Conservation (phyloP, 1,140 invertebrate genomes). For the Drosophila mojavensis region DNA sequence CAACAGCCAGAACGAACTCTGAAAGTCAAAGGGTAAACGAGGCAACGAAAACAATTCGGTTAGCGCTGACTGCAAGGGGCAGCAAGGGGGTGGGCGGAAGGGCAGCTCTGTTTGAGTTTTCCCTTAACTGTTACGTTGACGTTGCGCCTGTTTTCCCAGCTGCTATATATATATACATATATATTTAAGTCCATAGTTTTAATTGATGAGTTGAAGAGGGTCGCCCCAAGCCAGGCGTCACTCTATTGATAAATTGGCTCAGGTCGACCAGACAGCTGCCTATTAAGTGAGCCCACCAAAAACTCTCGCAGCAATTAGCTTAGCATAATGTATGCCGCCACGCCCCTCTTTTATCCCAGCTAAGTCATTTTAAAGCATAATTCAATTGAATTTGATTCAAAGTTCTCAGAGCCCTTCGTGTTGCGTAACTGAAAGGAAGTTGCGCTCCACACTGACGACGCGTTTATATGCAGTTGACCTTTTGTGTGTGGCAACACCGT, state of each 20-base stretch:
- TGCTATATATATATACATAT: neutral
- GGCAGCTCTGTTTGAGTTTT: conserved; percentile 62
- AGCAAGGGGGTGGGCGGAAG: neutral
- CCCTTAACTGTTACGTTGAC: conserved; percentile 46
- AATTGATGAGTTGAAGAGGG: conserved; percentile 79
- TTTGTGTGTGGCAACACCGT: conserved; percentile 28
- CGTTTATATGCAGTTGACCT: conserved; percentile 68
- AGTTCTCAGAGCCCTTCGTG: neutral
- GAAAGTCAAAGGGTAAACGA: conserved; percentile 78
- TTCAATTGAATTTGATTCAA: neutral
- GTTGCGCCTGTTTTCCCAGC: conserved; percentile 33
- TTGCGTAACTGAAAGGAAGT: conserved; percentile 15
- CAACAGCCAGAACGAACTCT: conserved; percentile 60
- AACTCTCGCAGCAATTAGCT: conserved; percentile 5
- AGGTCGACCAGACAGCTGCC: conserved; percentile 10
- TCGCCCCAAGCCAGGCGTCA: conserved; percentile 10
- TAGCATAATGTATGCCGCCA: neutral
- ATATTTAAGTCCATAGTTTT: conserved; percentile 53
- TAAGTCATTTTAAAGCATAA: conserved; percentile 1
- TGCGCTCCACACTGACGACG: neutral
- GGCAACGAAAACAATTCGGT: conserved; percentile 44
- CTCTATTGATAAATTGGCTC: conserved; percentile 33
- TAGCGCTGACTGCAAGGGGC: conserved; percentile 12
- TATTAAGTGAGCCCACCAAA: neutral
- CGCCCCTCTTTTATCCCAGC: too few species aligned